A percentile compares a stretch with the other conserved stretches of the same genome.
Evolutionary conservation across 2,888 invertebrate genomes (phyloP).

Genomic region (Acronicta aceris): DNA sequence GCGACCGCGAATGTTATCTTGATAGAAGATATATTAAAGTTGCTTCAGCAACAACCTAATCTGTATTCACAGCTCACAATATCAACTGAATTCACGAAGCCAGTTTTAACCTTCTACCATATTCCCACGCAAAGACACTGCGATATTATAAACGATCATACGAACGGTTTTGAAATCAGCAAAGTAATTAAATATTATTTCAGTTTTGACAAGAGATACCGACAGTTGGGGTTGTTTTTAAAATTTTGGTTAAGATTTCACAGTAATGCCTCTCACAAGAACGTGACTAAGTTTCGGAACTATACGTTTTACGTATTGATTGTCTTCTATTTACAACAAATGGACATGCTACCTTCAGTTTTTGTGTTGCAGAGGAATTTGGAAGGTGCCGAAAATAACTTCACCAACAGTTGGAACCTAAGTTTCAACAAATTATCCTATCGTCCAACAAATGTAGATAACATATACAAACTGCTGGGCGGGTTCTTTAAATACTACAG

Average conservation of each 20-base stretch:
- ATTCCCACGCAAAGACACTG: constrained; percentile 17
- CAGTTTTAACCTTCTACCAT: constrained; percentile 23
- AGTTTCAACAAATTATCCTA: constrained; percentile 17
- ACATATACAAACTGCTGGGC: constrained; percentile 41
- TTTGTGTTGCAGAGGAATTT: constrained; percentile 7
- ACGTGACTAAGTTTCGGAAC: neutral
- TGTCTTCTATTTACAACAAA: constrained; percentile 57
- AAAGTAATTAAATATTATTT: constrained; percentile 38
- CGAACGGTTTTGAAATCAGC: constrained; percentile 8
- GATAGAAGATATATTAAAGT: constrained; percentile 8
- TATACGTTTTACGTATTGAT: constrained; percentile 22
- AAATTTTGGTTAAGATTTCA: constrained; percentile 46
- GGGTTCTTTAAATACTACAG: constrained; percentile 54
- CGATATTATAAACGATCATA: constrained; percentile 34
- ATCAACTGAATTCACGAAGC: neutral
- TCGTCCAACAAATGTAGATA: constrained; percentile 7
- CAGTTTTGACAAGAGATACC: constrained; percentile 28
- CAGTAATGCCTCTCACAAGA: neutral
- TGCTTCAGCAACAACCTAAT: constrained; percentile 25
- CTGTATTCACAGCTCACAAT: constrained; percentile 14
- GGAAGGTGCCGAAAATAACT: neutral
- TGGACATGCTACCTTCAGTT: constrained; percentile 6
- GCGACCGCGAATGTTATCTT: constrained; percentile 12
- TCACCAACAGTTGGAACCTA: constrained; percentile 4
- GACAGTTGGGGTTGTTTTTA: constrained; percentile 32